These are phyloP conservation scores for Anguilla rostrata DNA, from an alignment of 2,113 vertebrate genomes.

Conservation along the genomic window DNA sequence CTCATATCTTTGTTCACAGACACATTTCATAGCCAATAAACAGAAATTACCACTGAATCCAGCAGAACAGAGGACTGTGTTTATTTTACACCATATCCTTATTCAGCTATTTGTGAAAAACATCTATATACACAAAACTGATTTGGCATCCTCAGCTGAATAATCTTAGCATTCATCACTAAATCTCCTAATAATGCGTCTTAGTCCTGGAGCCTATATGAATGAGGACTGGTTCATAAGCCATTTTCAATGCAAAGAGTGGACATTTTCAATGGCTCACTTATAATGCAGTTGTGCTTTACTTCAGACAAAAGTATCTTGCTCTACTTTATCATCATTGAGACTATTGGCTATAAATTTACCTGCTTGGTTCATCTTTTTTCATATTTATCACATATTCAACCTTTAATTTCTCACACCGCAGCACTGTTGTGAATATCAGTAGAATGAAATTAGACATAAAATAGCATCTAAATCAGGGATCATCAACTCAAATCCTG, in stretches of 20 bases:
- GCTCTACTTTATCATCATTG: not conserved
- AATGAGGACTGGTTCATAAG: not conserved
- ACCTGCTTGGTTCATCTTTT: not conserved
- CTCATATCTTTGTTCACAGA: no score
- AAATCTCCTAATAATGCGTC: not conserved
- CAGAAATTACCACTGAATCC: no score
- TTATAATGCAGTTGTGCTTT: not conserved
- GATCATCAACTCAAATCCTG: no score
- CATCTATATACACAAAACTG: not conserved
- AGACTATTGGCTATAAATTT: not conserved
- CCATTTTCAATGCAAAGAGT: not conserved
- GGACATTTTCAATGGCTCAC: not conserved
- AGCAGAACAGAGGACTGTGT: no score
- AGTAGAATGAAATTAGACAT: no score
- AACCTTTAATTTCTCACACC: not conserved
- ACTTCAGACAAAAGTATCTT: not conserved
- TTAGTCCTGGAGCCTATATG: not conserved
- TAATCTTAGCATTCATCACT: not conserved
- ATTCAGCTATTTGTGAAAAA: not conserved
- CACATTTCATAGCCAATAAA: no score
- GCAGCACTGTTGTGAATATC: not conserved
- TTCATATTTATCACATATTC: not conserved
- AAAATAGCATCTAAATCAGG: no score
- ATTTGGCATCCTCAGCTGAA: not conserved
- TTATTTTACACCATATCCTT: not conserved